Conservation (phyloP, 2,888 invertebrate genomes). For the Theretra japonica region DNA sequence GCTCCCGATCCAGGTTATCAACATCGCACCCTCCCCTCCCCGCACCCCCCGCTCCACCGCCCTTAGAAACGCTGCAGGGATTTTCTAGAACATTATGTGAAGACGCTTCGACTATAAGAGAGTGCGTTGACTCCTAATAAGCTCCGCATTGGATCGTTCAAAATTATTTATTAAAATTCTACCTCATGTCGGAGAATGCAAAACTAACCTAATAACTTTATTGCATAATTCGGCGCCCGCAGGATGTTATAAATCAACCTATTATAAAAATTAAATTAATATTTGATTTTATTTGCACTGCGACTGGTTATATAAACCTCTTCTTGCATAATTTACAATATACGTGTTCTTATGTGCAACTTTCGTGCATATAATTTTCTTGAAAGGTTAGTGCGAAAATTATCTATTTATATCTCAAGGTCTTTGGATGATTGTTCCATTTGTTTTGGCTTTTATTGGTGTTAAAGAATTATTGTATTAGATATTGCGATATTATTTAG, state of each 20-base stretch:
- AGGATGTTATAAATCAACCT: too few relatives aligned
- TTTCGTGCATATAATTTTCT: conserved; percentile 13
- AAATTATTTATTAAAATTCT: conserved; percentile 15
- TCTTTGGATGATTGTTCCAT: background rate
- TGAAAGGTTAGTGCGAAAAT: conserved; percentile 11
- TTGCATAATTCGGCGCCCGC: background rate
- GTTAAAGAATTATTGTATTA: background rate
- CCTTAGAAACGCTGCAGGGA: conserved; percentile 73
- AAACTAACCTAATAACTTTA: conserved; percentile 17
- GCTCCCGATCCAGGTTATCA: conserved; percentile 83
- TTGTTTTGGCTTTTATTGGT: background rate
- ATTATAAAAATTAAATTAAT: background rate
- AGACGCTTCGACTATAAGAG: conserved; percentile 65
- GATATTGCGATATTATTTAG: background rate
- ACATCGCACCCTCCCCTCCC: conserved; percentile 62
- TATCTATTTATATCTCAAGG: background rate
- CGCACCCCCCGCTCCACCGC: conserved; percentile 54
- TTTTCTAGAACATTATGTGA: conserved; percentile 78
- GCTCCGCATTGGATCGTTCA: conserved; percentile 20
- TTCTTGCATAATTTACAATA: background rate
- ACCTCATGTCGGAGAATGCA: background rate
- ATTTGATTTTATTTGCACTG: background rate
- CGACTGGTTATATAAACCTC: background rate
- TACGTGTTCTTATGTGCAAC: background rate
- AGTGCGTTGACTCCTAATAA: conserved; percentile 74